Evolutionary conservation across 2,113 vertebrate species (phyloP).

Genomic region (Bubo bubo): DNA sequence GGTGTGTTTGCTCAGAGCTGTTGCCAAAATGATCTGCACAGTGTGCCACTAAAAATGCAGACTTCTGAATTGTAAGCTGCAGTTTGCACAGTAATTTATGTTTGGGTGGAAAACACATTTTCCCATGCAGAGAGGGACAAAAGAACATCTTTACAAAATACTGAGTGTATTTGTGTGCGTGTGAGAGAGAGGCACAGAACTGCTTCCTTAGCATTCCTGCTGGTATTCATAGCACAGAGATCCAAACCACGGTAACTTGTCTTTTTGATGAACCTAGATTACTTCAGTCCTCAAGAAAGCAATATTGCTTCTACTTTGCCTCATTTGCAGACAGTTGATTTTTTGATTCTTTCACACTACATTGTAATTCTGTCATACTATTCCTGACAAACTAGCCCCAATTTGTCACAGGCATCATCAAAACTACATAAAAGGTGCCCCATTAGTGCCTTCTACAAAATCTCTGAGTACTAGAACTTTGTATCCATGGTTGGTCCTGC

Average conservation of each 20-base stretch:
- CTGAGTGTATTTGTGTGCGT: not conserved
- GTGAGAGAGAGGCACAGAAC: not conserved
- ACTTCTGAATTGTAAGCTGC: slow-evolving; percentile 5
- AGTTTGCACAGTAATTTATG: slow-evolving; percentile 33
- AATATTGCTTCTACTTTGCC: not conserved
- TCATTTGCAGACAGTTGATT: not conserved
- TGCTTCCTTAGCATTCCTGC: not conserved
- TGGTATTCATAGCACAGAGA: not conserved
- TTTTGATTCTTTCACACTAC: not conserved
- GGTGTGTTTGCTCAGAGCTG: slow-evolving; percentile 27
- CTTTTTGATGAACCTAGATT: not conserved
- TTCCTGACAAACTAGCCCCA: not conserved
- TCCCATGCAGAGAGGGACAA: slow-evolving; percentile 51
- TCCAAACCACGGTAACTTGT: not conserved
- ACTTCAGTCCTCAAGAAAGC: not conserved
- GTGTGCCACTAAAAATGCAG: slow-evolving; percentile 23
- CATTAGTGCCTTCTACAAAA: not conserved
- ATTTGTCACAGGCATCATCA: not conserved
- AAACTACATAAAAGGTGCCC: not conserved
- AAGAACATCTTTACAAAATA: slow-evolving; percentile 35
- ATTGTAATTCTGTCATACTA: not conserved
- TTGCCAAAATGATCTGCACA: slow-evolving; percentile 26
- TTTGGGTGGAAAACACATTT: slow-evolving; percentile 57
- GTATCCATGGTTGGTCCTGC: not conserved
- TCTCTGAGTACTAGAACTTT: not conserved